A percentile compares a stretch with the other conserved stretches of the same genome.
These are phyloP conservation scores for Turdus rufiventris DNA, from an alignment of 2,113 vertebrate genomes.

Conservation along the genomic window DNA sequence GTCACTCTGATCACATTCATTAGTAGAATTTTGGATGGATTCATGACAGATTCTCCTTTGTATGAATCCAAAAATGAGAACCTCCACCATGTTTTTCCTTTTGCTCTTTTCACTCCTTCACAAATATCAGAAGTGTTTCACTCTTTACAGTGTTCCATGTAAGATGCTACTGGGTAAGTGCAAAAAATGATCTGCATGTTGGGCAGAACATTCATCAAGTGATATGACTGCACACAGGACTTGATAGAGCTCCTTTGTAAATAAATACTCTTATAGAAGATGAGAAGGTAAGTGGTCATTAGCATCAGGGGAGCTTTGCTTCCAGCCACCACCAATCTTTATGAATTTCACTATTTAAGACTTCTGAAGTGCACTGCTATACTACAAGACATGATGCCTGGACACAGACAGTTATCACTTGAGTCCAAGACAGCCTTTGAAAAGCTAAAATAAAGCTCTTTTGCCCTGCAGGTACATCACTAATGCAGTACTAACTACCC, in stretches of 20 bases:
- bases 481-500: conserved; percentile 10
- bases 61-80: not conserved
- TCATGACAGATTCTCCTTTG: not conserved
- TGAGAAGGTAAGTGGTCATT: not conserved
- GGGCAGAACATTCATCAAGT: not conserved
- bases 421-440: conserved; percentile 22
- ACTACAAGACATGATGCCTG: not conserved
- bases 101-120: not conserved
- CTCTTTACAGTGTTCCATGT: not conserved
- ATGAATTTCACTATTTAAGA: not conserved
- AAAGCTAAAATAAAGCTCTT: conserved; percentile 35
- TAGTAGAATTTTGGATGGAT: not conserved
- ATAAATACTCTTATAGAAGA: not conserved
- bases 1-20: not conserved
- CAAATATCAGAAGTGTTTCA: not conserved
- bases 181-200: not conserved
- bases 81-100: not conserved
- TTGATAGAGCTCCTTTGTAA: not conserved
- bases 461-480: not conserved
- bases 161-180: not conserved
- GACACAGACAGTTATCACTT: not conserved
- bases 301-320: not conserved
- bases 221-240: not conserved
- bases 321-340: not conserved
- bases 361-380: not conserved